Base-by-base conservation (phyloP, 2,113 vertebrate genomes). In the Baryphthengus martii region DNA sequence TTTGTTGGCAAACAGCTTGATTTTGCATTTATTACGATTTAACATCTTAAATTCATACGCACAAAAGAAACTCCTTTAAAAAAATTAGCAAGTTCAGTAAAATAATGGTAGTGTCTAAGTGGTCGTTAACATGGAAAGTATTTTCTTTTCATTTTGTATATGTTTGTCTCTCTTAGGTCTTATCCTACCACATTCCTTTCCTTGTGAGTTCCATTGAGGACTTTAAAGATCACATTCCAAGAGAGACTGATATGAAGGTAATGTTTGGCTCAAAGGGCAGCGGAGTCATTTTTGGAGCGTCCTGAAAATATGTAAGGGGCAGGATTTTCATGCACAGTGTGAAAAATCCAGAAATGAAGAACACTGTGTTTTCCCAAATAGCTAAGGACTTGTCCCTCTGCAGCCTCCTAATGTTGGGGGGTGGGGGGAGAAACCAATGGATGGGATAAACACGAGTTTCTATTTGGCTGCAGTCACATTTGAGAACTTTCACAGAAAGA, bases 181-280 rank as follows among this genome's bases (percentile, higher is more conserved):
- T 99, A 86, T 99, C 99, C 71, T 99, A 99, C 96, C 99, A 99
- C 96, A 99, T 99, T 98, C 99, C 99, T 88, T 99, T 99, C 97
- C 98, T 99, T 97, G 99, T 99, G 96, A 99, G 99, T 97, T 99
- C 99, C 39, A 99, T 99, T 53, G 99, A 99, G 96, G 99, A 99
- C 93, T 99, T 99, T 90, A 99, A 99, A 96, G 99, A 99, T 97
- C 99, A 99, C 98, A 99, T 99, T 98, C 99, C 99, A 95, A 98
- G 99, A 91, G 99, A 99, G 96, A 99, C 99, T 2, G 99, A 99
- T 97, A 99, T 99, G 99, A 99, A 99, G 99, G 99, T 99, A 98
- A 95, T 44, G 59, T 61, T 82, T 76, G 88, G 33, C 75, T 58
- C 5, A 42, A 37, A 35, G 47, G 11, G 12, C 59, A 66, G 15